Percentiles rank a stretch among this genome's conserved stretches.
Evolutionary conservation across 2,888 invertebrate genomes (phyloP).

Genomic region (Tinea pellionella): DNA sequence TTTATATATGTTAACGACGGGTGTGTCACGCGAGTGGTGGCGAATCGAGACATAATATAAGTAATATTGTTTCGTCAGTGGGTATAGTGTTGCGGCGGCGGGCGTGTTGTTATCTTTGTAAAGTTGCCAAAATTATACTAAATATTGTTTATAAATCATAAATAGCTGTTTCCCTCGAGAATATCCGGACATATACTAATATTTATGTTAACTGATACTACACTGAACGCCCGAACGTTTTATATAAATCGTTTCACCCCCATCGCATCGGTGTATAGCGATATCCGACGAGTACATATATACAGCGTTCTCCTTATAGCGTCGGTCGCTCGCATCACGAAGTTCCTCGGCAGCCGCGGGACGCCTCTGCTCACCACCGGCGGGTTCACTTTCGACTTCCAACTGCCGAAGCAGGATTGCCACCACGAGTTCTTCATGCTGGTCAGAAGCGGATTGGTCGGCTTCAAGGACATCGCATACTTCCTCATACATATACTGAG

Average conservation of each 20-base stretch:
- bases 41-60: no score
- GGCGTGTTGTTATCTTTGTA: neutral
- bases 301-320: slow-evolving; percentile 55
- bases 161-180: neutral
- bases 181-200: no score
- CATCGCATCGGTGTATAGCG: no score
- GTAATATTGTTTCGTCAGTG: no score
- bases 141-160: neutral
- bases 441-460: slow-evolving; percentile 77
- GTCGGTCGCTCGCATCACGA: slow-evolving; percentile 81
- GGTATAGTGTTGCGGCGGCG: no score
- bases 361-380: slow-evolving; percentile 84
- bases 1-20: no score
- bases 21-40: no score
- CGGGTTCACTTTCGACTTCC: slow-evolving; percentile 84
- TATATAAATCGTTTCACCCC: no score
- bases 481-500: slow-evolving; percentile 77
- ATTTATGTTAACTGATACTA: no score
- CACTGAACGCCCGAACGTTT: no score
- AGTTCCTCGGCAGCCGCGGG: slow-evolving; percentile 79
- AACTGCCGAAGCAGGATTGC: slow-evolving; percentile 74
- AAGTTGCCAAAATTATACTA: neutral
- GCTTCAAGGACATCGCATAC: slow-evolving; percentile 78
- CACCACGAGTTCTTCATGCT: slow-evolving; percentile 83
- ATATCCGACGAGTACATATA: no score